Evolutionary conservation across 2,888 invertebrate genomes (phyloP), one percentile per base, ranked within the genome.

Genomic region (Agriopis leucophaearia): DNA sequence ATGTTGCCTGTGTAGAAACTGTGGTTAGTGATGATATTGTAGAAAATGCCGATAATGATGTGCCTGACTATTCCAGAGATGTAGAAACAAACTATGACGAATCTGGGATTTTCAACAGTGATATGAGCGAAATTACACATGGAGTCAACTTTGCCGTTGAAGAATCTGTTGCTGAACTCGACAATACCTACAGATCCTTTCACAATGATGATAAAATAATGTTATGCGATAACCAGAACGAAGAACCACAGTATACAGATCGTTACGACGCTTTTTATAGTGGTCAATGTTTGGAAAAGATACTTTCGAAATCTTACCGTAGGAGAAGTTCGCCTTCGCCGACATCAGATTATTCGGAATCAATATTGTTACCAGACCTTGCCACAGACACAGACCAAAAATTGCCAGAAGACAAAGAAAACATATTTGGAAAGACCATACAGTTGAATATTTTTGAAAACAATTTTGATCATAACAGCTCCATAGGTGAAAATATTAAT

Each of bases 1-100:
- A 93, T 73, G 86, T 94, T 15, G 93, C 86, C 45, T 93, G 91
- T 77, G 84, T 92, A 48, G 94, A 94, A 81, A 94, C 93, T 35
- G 89, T 94, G 66, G 87, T 91, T 36, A 91, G 88, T 72, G 94
- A 94, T 54, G 90, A 94, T 64, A 81, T 91, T 47, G 87, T 85
- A 42, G 92, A 91, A 81, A 87, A 92, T 71, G 83, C 88, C 64
- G 82, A 84, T 69, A 86, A 88, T 58, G 85, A 85, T 76, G 79
- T 77, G 9, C 79, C 82, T 45, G 74, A 79, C 27, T 87, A 88
- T 44, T 86, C 88, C 50, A 85, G 81, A 76, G 74, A 84, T 71
- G 71, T 74, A 47, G 52, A 64, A 47, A 48, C 76, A 35, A 81
- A 84, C 66, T 73, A 74, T 70, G 81, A 82, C 50, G 80, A 79